Base-by-base conservation (phyloP, 2,888 invertebrate species). In the Brachypterus glaber region DNA sequence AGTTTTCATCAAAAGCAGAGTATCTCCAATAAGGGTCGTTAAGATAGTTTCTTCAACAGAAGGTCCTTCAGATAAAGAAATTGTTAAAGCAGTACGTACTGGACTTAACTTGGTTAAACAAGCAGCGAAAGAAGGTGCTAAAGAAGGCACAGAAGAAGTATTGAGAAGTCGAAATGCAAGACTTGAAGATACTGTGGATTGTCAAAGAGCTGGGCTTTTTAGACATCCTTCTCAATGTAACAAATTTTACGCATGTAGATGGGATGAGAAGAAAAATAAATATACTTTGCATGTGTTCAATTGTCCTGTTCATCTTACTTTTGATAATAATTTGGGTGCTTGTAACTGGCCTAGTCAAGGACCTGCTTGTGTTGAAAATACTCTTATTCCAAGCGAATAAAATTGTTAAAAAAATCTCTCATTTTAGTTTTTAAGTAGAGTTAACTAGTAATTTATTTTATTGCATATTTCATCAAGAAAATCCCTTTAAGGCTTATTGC, bases 291-390 rank as follows among this genome's bases (percentile, higher is more conserved):
- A 82, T 54, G 73, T 81, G 2, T 83, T 85, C 62, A 81, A 83
- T 55, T 86, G 85, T 53, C 85, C 85, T 0, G 74, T 86, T 9
- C 82, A 82, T 57, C 67, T 86, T 33, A 82, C 82, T 32, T 86
- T 84, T 53, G 85, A 86, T 59, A 73, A 75, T 13, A 74, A 68
- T 38, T 69, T 82, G 50, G 77, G 80, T n/a, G 86, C 84, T 32
- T 86, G 86, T 53, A 85, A 84, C 61, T 84, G 83, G 82, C 85
- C 85, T 1, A 82, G 80, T 54, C 79, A 82, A 56, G 84, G 84
- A 17, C 84, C 84, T 1, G 77, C 81, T 34, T 85, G 84, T 59
- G 74, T 79, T 47, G 79, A 77, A 35, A 76, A 82, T 54, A 82
- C 81, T 45, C 49, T 65, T 16, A 51, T 65, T 27, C 63, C 63